A percentile compares a stretch with the other conserved stretches of the same genome.
Evolutionary conservation across 2,888 invertebrate genomes (phyloP).

Genomic region (Teleogryllus oceanicus): DNA sequence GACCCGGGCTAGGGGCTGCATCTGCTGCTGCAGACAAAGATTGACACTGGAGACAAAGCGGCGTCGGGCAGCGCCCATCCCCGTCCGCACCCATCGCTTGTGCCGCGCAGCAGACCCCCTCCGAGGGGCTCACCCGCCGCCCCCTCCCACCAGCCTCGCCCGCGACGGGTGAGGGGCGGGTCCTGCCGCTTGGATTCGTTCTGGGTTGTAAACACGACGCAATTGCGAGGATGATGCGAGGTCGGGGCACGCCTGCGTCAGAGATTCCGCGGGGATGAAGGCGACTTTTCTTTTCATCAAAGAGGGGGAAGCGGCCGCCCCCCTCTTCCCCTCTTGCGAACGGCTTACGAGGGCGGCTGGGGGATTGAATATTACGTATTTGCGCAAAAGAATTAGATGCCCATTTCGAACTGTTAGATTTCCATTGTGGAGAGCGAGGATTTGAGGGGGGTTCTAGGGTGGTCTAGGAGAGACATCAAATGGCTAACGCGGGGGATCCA

Average conservation of each 20-base stretch:
- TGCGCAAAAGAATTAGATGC: slow-evolving; percentile 1
- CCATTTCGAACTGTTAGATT: background rate
- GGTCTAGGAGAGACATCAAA: background rate
- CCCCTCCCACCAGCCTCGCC: background rate
- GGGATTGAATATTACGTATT: background rate
- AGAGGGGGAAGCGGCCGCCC: background rate
- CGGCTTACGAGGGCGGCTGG: background rate
- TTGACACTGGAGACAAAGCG: too few relatives aligned
- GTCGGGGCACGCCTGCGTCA: background rate
- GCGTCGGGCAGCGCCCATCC: too few relatives aligned
- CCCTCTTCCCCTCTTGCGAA: background rate
- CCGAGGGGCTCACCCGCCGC: background rate
- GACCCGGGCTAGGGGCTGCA: too few relatives aligned
- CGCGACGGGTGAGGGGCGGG: background rate
- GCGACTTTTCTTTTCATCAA: slow-evolving; percentile 10
- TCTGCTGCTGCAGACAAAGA: too few relatives aligned
- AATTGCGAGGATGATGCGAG: background rate
- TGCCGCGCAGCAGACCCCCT: too few relatives aligned
- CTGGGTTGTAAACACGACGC: slow-evolving; percentile 1
- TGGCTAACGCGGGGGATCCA: too few relatives aligned
- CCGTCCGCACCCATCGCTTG: too few relatives aligned
- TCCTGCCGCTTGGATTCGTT: background rate
- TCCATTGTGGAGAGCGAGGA: background rate
- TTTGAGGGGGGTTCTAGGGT: background rate
- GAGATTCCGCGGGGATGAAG: slow-evolving; percentile 8